phyloP scores from a whole-genome alignment of 2,888 invertebrate genomes.

The Beris morrisii region DNA sequence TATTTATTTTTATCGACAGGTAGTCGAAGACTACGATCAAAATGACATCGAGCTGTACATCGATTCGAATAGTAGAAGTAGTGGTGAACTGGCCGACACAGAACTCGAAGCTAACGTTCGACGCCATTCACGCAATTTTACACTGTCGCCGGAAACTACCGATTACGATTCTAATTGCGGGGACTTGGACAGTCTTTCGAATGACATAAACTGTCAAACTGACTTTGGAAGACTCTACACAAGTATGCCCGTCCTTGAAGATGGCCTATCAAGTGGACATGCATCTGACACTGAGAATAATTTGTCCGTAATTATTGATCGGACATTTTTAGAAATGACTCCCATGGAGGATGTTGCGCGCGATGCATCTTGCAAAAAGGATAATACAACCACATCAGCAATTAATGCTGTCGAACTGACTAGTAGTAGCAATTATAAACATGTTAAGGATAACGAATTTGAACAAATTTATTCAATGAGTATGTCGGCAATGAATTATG shows the following conservation, averaged over 20 bases:
- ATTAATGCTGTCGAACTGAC: constrained; percentile 34
- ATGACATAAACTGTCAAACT: constrained; percentile 57
- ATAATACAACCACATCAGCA: constrained; percentile 19
- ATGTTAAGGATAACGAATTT: constrained; percentile 42
- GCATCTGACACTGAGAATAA: constrained; percentile 91
- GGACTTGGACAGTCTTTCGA: constrained; percentile 74
- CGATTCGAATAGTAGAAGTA: constrained; percentile 55
- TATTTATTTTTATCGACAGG: constrained; percentile 33
- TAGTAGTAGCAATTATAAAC: constrained; percentile 35
- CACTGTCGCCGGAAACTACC: constrained; percentile 89
- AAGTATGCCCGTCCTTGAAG: constrained; percentile 89
- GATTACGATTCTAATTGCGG: constrained; percentile 88
- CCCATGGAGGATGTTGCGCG: constrained; percentile 34
- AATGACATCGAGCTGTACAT: constrained; percentile 56
- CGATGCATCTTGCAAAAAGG: neutral
- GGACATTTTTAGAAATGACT: constrained; percentile 41
- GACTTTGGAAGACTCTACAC: constrained; percentile 69
- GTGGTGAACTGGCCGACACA: constrained; percentile 53
- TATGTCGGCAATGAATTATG: constrained; percentile 36
- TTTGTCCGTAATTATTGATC: constrained; percentile 47
- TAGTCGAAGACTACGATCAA: constrained; percentile 50
- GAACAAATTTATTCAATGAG: constrained; percentile 50
- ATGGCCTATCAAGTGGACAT: constrained; percentile 91
- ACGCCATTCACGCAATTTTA: constrained; percentile 77
- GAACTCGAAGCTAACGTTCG: constrained; percentile 52